Conservation (phyloP, 2,888 invertebrate genomes). For the Gisinianus flammeolus region DNA sequence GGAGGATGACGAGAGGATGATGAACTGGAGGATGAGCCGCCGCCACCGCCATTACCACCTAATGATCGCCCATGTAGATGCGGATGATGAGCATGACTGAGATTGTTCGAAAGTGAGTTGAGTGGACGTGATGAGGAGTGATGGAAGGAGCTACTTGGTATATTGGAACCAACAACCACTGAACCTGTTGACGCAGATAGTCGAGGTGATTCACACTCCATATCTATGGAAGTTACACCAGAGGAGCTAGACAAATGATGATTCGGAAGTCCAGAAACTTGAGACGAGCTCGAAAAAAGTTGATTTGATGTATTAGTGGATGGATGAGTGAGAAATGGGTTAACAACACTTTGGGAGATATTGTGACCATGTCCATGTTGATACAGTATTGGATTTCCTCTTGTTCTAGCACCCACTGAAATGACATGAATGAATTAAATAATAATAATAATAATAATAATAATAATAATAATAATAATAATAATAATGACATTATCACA, state of each 20-base stretch:
- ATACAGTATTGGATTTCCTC: slow-evolving; percentile 33
- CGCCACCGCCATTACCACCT: slow-evolving; percentile 49
- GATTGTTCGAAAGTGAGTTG: slow-evolving; percentile 54
- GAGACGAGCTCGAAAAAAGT: slow-evolving; percentile 30
- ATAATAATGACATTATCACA: neutral
- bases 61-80: slow-evolving; percentile 58
- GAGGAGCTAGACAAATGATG: slow-evolving; percentile 36
- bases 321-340: slow-evolving; percentile 50
- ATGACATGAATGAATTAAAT: neutral
- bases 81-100: slow-evolving; percentile 56
- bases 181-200: slow-evolving; percentile 44
- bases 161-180: slow-evolving; percentile 34
- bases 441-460: too few species aligned
- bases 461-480: too few species aligned
- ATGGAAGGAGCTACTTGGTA: slow-evolving; percentile 37
- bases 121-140: slow-evolving; percentile 52
- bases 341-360: slow-evolving; percentile 52
- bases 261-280: slow-evolving; percentile 18
- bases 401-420: slow-evolving; percentile 29
- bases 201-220: slow-evolving; percentile 79
- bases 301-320: slow-evolving; percentile 40
- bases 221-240: slow-evolving; percentile 64
- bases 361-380: slow-evolving; percentile 47
- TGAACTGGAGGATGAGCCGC: slow-evolving; percentile 42
- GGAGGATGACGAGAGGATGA: slow-evolving; percentile 50